These are phyloP conservation scores for Cataglyphis cursor DNA, from an alignment of 2,888 invertebrate genomes.

Conservation along the genomic window DNA sequence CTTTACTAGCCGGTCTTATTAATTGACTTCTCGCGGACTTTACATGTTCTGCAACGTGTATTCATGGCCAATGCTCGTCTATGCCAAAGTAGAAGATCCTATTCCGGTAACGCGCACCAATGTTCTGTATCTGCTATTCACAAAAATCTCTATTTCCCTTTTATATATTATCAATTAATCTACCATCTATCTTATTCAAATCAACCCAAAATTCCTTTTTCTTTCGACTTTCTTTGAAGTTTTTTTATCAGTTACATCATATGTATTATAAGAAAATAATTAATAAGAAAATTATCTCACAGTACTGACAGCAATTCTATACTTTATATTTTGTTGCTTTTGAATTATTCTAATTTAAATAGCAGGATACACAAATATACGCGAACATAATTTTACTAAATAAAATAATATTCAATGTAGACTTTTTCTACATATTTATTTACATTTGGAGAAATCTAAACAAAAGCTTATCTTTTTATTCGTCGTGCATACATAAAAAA, in stretches of 20 bases:
- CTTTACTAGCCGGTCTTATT: conserved; percentile 39
- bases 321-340: conserved; percentile 23
- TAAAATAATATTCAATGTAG: conserved; percentile 2
- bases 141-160: conserved; percentile 38
- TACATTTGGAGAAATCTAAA: background rate
- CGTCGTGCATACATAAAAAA: background rate
- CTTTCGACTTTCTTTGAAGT: conserved; percentile 12
- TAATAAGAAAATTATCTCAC: background rate
- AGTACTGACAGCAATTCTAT: background rate
- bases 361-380: background rate
- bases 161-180: conserved; percentile 6
- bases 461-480: background rate
- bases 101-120: conserved; percentile 39
- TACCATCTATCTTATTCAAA: conserved; percentile 28
- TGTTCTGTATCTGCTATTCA: conserved; percentile 41
- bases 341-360: conserved; percentile 20
- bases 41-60: conserved; percentile 47
- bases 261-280: background rate
- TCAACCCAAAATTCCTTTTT: conserved; percentile 24
- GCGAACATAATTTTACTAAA: conserved; percentile 3
- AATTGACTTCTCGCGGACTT: conserved; percentile 41
- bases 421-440: background rate
- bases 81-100: conserved; percentile 53
- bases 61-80: conserved; percentile 51
- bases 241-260: conserved; percentile 17